These are phyloP conservation scores for Heliothis peltigera DNA, from an alignment of 2,888 invertebrate species.

Conservation along the genomic window DNA sequence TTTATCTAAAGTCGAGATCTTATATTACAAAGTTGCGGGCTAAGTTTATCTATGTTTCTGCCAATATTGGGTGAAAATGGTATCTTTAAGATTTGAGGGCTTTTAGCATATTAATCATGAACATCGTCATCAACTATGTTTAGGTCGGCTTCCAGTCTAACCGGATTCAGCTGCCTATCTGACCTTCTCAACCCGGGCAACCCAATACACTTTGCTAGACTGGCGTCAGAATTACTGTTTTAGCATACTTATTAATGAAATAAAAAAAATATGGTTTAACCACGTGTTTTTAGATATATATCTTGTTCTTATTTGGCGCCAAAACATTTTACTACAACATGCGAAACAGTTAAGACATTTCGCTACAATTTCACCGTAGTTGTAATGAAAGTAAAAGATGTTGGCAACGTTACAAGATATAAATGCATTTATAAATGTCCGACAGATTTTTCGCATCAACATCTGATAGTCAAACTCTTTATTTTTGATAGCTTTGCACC, in stretches of 20 bases:
- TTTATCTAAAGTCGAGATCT: conserved; percentile 18
- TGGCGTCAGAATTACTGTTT: too few species aligned
- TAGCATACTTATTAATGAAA: too few species aligned
- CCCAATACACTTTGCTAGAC: too few species aligned
- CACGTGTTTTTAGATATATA: background rate
- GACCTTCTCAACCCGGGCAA: too few species aligned
- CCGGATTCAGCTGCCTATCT: too few species aligned
- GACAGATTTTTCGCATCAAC: conserved; percentile 49
- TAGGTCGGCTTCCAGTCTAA: too few species aligned
- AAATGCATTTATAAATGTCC: conserved; percentile 20
- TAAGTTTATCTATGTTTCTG: background rate
- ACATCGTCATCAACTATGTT: too few species aligned
- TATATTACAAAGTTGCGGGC: conserved; percentile 18
- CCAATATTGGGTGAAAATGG: conserved; percentile 6
- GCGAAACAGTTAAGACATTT: conserved; percentile 18
- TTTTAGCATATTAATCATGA: too few species aligned
- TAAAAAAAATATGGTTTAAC: too few species aligned
- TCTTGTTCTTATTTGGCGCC: conserved; percentile 1
- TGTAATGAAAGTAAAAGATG: conserved; percentile 49
- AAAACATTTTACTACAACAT: conserved; percentile 13
- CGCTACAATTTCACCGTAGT: conserved; percentile 23
- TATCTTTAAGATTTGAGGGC: background rate
- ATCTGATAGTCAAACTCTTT: conserved; percentile 40
- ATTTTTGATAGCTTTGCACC: conserved; percentile 33
- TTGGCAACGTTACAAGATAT: conserved; percentile 56